phyloP scores from a whole-genome alignment of 2,113 vertebrate genomes.

The Phylloscopus trochiloides region DNA sequence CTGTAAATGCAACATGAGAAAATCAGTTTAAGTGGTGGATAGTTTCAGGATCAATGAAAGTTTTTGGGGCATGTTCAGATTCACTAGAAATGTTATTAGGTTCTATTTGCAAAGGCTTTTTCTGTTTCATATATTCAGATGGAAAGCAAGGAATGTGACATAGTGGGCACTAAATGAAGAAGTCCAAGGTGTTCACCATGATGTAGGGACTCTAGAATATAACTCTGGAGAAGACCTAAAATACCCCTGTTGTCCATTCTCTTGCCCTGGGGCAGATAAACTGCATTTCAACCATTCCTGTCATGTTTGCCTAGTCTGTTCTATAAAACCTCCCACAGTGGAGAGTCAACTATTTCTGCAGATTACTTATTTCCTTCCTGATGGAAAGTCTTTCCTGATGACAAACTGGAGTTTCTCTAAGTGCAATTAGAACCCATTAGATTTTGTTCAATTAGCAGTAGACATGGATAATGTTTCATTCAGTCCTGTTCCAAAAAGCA shows the following conservation, averaged over 20 bases:
- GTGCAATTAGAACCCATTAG: not conserved
- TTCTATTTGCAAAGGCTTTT: not conserved
- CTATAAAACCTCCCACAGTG: not conserved
- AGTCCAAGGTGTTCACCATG: not conserved
- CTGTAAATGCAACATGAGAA: not conserved
- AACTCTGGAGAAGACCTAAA: not conserved
- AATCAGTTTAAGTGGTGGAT: not conserved
- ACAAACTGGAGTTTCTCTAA: not conserved
- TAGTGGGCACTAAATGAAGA: not conserved
- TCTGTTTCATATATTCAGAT: not conserved
- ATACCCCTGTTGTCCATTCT: not conserved
- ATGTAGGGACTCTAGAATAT: not conserved
- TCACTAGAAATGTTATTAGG: not conserved
- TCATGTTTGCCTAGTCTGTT: not conserved
- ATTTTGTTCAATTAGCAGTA: not conserved
- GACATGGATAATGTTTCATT: not conserved
- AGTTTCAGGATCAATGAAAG: not conserved
- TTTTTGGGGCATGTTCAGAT: not conserved
- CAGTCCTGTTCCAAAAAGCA: not conserved
- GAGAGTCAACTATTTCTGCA: not conserved
- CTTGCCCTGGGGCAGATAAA: not conserved
- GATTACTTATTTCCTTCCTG: not conserved
- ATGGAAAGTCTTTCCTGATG: not conserved
- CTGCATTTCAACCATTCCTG: not conserved
- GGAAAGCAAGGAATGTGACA: not conserved